Evolutionary conservation across 1,140 invertebrate species (phyloP).

Genomic region (Listronotus oregonensis): DNA sequence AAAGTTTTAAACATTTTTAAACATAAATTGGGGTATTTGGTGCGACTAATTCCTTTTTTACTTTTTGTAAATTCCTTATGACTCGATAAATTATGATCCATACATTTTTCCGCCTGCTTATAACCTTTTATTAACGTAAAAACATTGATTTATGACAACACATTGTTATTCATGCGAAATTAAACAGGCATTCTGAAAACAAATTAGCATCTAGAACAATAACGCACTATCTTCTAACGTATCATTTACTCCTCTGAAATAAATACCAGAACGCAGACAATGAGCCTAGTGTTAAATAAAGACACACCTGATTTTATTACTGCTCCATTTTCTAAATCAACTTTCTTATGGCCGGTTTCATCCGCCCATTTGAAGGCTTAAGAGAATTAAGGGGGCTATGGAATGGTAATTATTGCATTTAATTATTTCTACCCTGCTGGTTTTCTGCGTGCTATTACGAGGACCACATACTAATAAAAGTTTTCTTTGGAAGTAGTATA

Average conservation of each 20-base stretch:
- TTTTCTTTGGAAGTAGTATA: no score
- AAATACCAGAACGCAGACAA: not conserved
- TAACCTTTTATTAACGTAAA: not conserved
- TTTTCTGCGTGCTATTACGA: no score
- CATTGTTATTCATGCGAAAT: constrained; percentile 5
- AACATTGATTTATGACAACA: not conserved
- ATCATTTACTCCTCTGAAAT: constrained; percentile 10
- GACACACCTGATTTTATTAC: constrained; percentile 9
- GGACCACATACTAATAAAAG: no score
- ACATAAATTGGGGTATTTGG: no score
- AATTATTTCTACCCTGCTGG: no score
- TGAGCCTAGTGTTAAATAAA: constrained; percentile 8
- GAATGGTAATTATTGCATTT: no score
- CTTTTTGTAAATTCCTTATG: no score
- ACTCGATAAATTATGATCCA: no score
- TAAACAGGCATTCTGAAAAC: not conserved
- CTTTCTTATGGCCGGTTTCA: not conserved
- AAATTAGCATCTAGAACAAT: constrained; percentile 17
- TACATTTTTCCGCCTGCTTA: no score
- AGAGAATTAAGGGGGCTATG: no score
- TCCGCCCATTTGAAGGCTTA: not conserved
- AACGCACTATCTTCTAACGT: constrained; percentile 2
- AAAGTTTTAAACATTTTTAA: no score
- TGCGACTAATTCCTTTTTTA: no score
- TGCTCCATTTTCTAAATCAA: not conserved